Evolutionary conservation across 2,113 vertebrate species (phyloP).

Genomic region (Chaetura pelagica): DNA sequence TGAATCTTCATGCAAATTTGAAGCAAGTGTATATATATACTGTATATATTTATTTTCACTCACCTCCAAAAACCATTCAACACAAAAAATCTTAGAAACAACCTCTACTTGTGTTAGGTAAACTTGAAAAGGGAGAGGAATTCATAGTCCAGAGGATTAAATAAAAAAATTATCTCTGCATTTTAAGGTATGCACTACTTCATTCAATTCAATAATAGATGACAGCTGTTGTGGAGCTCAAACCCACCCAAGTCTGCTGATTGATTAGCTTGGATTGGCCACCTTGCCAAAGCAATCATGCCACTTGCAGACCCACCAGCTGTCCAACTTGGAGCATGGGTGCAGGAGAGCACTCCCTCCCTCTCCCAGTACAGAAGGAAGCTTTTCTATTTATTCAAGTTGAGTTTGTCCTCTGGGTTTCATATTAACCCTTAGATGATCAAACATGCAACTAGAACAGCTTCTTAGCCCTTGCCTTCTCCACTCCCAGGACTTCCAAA

Average conservation of each 20-base stretch:
- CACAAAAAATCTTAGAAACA: not conserved
- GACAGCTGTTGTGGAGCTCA: not conserved
- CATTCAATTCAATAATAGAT: not conserved
- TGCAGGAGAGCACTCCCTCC: not conserved
- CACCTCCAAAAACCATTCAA: not conserved
- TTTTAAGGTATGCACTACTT: not conserved
- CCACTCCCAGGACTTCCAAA: not conserved
- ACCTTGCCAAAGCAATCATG: not conserved
- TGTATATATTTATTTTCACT: not conserved
- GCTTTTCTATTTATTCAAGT: not conserved
- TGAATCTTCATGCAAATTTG: not conserved
- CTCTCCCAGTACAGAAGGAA: not conserved
- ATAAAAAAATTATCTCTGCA: not conserved
- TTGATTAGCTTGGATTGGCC: not conserved
- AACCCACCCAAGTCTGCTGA: not conserved
- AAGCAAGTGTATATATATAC: not conserved
- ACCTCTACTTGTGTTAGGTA: not conserved
- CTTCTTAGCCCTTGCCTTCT: not conserved
- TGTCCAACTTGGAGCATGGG: not conserved
- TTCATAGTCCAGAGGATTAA: not conserved
- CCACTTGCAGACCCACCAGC: not conserved
- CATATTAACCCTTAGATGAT: not conserved
- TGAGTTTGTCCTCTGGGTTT: not conserved
- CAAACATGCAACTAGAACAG: not conserved
- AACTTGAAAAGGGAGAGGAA: not conserved